Conservation (phyloP, 2,888 invertebrate genomes). For the Mimas tiliae region DNA sequence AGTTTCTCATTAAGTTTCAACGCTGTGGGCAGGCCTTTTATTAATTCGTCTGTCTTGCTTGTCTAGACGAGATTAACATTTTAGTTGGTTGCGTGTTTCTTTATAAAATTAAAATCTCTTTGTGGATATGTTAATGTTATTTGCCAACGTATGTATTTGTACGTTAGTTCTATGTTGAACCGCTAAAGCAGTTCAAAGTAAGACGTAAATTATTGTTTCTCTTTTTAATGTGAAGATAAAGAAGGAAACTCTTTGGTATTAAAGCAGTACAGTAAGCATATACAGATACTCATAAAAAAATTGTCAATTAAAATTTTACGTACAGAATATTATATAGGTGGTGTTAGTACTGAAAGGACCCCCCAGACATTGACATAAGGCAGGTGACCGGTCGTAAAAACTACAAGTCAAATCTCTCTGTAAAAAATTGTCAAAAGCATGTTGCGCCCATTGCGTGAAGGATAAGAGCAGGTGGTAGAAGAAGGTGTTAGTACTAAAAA, state of each 20-base stretch:
- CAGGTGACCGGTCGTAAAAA: no score
- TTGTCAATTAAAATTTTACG: constrained; percentile 80
- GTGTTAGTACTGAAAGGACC: no score
- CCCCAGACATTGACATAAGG: constrained; percentile 75
- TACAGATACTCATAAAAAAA: constrained; percentile 73
- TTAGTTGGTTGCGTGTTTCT: constrained; percentile 53
- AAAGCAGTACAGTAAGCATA: constrained; percentile 58
- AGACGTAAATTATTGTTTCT: constrained; percentile 65
- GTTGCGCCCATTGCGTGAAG: no score
- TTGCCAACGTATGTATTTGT: constrained; percentile 48
- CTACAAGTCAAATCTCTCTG: no score
- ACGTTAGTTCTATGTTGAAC: constrained; percentile 49
- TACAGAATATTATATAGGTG: no score
- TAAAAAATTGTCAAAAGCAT: no score
- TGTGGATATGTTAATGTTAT: constrained; percentile 45
- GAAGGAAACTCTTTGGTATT: constrained; percentile 62
- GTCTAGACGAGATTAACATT: constrained; percentile 51
- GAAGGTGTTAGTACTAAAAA: no score
- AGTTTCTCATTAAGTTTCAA: constrained; percentile 65
- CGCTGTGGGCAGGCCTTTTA: constrained; percentile 59
- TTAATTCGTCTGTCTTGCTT: constrained; percentile 61
- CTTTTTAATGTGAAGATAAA: constrained; percentile 59
- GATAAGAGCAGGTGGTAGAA: no score
- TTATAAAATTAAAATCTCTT: constrained; percentile 47
- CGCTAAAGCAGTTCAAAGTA: constrained; percentile 68